Evolutionary conservation across 2,888 invertebrate genomes (phyloP).

Genomic region (Parelbella ahira): DNA sequence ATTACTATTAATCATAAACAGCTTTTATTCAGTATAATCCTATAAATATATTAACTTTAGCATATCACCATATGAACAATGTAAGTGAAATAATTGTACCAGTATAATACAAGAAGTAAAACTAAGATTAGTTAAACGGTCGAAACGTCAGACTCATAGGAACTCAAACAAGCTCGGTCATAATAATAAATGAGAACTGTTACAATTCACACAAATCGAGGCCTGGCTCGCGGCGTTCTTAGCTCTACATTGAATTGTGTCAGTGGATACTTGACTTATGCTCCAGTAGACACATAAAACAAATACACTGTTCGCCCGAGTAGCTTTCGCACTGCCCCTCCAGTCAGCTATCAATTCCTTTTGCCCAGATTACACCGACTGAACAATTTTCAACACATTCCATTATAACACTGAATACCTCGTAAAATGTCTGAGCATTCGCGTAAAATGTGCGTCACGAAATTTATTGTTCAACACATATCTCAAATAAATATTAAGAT

Average conservation of each 20-base stretch:
- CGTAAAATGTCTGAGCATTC: conserved; percentile 68
- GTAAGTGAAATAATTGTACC: too few relatives aligned
- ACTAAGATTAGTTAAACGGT: too few relatives aligned
- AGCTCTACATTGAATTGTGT: conserved; percentile 24
- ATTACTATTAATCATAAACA: too few relatives aligned
- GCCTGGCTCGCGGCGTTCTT: conserved; percentile 16
- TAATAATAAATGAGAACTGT: conserved; percentile 22
- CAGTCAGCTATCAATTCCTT: conserved; percentile 27
- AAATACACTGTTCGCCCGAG: conserved; percentile 10
- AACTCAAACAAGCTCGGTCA: too few relatives aligned
- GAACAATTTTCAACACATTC: conserved; percentile 54
- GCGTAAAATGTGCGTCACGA: conserved; percentile 59
- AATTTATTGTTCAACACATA: conserved; percentile 49
- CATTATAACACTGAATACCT: conserved; percentile 62
- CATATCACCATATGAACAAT: too few relatives aligned
- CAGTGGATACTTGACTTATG: conserved; percentile 24
- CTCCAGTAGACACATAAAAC: conserved; percentile 15
- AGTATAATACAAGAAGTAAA: too few relatives aligned
- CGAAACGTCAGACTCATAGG: too few relatives aligned
- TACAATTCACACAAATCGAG: conserved; percentile 25
- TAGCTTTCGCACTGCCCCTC: conserved; percentile 13
- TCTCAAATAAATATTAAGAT: conserved; percentile 24
- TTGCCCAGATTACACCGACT: conserved; percentile 43
- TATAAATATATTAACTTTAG: too few relatives aligned
- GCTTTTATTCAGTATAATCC: too few relatives aligned